A percentile compares a stretch with the other conserved stretches of the same genome.
phyloP scores from a whole-genome alignment of 2,888 invertebrate species.

The Brachyptera putata region DNA sequence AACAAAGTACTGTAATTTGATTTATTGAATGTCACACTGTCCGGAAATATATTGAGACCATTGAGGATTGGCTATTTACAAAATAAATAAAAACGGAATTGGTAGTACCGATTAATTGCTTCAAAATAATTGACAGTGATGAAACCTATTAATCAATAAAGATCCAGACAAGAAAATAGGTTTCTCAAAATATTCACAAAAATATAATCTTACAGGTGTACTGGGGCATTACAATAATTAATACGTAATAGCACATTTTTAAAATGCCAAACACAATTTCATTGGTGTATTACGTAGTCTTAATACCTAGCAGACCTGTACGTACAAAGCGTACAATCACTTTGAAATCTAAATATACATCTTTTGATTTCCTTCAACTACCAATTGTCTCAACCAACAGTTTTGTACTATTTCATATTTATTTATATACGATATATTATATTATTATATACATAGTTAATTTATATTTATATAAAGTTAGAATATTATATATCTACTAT shows the following conservation, averaged over 20 bases:
- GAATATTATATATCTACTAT: neutral
- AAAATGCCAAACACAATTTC: neutral
- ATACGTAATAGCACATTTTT: neutral
- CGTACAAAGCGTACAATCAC: constrained; percentile 13
- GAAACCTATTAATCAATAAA: neutral
- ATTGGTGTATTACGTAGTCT: neutral
- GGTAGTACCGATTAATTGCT: too few relatives aligned
- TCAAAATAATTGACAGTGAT: neutral
- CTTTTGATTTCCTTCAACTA: constrained; percentile 4
- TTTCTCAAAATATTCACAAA: neutral
- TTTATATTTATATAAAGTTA: constrained; percentile 31
- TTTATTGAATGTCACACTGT: too few relatives aligned
- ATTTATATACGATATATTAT: too few relatives aligned
- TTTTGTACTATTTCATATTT: constrained; percentile 33
- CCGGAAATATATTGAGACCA: constrained; percentile 29
- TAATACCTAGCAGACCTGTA: constrained; percentile 6
- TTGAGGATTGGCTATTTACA: neutral
- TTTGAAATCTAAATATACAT: neutral
- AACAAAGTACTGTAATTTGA: neutral
- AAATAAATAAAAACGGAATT: constrained; percentile 4
- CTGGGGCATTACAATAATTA: neutral
- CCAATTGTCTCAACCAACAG: constrained; percentile 22
- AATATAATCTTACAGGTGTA: neutral
- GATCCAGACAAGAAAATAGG: neutral
- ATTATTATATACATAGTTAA: constrained; percentile 26